Percentiles rank a stretch among this genome's conserved stretches.
phyloP scores from a whole-genome alignment of 2,797 vertebrate genomes.

The Pseudocheirus occidentalis region DNA sequence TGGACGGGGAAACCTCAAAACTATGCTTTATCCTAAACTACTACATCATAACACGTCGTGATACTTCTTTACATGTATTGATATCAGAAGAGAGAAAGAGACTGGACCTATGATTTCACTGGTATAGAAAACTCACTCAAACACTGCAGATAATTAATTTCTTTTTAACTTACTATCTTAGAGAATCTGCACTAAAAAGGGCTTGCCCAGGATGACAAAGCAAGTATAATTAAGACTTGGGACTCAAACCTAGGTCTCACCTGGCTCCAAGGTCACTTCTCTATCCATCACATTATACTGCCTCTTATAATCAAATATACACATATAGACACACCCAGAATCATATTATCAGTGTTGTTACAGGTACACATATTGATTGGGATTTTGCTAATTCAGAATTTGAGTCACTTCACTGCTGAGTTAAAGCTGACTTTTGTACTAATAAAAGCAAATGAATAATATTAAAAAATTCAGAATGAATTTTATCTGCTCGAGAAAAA shows the following conservation, averaged over 20 bases:
- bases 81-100: neutral
- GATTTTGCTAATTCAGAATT: neutral
- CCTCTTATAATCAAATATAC: neutral
- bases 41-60: neutral
- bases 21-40: neutral
- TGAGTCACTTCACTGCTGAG: neutral
- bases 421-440: neutral
- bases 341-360: neutral
- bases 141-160: no score
- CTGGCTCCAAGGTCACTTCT: neutral
- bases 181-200: no score
- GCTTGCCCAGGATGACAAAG: neutral
- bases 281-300: neutral
- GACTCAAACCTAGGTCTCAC: neutral
- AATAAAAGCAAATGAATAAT: neutral
- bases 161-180: no score
- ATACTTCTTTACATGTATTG: neutral
- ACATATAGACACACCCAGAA: neutral
- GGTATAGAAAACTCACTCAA: neutral
- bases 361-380: neutral
- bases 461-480: neutral
- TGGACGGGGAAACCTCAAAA: neutral
- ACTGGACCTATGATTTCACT: neutral
- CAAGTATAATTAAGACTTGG: neutral
- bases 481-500: neutral